phyloP scores from a whole-genome alignment of 37 sponge, comb jelly and placozoan species.

The Oopsacas minuta region DNA sequence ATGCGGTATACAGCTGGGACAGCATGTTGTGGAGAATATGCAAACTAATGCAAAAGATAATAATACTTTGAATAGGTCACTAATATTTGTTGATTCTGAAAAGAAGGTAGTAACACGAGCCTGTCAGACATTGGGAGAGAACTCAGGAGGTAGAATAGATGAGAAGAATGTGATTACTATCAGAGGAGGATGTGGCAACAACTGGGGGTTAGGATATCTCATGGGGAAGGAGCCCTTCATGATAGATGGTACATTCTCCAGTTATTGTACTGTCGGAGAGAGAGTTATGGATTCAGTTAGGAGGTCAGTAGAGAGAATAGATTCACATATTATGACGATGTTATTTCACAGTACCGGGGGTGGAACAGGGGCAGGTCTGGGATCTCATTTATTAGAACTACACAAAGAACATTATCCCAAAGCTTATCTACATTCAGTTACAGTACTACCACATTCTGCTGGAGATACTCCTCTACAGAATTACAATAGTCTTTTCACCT shows the following conservation, averaged over 20 bases:
- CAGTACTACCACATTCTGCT: conserved; percentile 49
- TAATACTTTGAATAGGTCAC: background rate
- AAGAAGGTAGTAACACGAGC: background rate
- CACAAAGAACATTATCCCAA: conserved; percentile 45
- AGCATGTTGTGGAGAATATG: background rate
- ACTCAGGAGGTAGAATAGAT: background rate
- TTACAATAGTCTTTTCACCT: conserved; percentile 63
- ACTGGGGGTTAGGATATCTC: conserved; percentile 66
- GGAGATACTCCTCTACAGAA: conserved; percentile 85
- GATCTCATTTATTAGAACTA: conserved; percentile 43
- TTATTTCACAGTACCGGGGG: conserved; percentile 67
- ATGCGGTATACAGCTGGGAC: conserved; percentile 3
- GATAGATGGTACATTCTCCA: background rate
- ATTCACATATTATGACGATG: conserved; percentile 40
- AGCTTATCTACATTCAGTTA: conserved; percentile 34
- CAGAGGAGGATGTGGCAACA: conserved; percentile 54
- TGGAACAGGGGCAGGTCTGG: conserved; percentile 75
- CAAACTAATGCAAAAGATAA: background rate
- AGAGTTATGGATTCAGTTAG: conserved; percentile 30
- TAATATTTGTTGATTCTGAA: background rate
- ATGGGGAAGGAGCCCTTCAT: background rate
- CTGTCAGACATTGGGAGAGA: background rate
- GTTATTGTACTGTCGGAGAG: conserved; percentile 7
- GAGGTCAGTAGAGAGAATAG: conserved; percentile 45
- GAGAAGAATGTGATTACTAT: conserved; percentile 12